Base-by-base conservation (phyloP, 2,797 vertebrate species). In the Serranus cabrilla region DNA sequence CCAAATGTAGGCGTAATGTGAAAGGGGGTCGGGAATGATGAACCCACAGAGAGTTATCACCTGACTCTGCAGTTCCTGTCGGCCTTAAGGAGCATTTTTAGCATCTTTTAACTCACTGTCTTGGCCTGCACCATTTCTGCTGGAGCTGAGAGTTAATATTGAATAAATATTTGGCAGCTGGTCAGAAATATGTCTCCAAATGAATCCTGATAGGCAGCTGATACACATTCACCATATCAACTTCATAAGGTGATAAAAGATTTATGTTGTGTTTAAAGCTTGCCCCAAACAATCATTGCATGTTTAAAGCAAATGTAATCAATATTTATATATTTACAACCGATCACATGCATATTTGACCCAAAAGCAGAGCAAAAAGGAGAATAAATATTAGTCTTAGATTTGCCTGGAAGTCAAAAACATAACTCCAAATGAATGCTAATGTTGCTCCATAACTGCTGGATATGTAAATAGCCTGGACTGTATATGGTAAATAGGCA, bases 1-100 rank as follows among this genome's bases (percentile, higher is more conserved):
- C 25, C 42, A 20, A 68, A 46, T 42, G 49, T 52, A 9, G 25
- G 34, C 42, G 37, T 51, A 42, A 50, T 58, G 37, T 56, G 18
- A 49, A 34, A 46, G 31, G 10, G n/a, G 49, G 27, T 56, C 7
- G 3, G 2, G 14, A 21, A 23, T 20, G 10, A 47, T 65, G 37
- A 59, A 50, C 42, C 52, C 8, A 12, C 27, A 40, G 67, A 81
- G 50, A 62, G 46, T 16, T n/a, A 37, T 14, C 37, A 52, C 7
- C 42, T 5, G 11, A 37, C 54, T 16, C 34, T 40, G 18, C 25
- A 57, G 51, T 61, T 76, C 31, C 34, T 50, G 4, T 45, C n/a
- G 21, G 5, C 39, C 54, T 43, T 16, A 9, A 16, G 42, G 14
- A 34, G 5, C 16, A 2, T 51, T 27, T 56, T 71, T 51, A 57